Evolutionary conservation across 1,140 invertebrate genomes (phyloP), one percentile per base, ranked within the genome.

Genomic region (Lysiphlebus fabarum): DNA sequence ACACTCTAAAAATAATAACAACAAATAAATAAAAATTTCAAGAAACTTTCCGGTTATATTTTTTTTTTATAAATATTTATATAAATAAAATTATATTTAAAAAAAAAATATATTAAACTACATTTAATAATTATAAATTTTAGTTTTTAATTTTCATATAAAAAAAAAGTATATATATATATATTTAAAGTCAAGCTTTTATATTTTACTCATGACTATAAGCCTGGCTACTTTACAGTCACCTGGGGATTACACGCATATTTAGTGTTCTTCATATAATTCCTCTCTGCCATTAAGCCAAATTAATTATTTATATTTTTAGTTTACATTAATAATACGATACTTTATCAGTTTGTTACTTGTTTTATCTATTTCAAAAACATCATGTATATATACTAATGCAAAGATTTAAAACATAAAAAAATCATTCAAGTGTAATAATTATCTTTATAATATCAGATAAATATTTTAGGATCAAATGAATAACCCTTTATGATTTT

Each of bases 241-340:
- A 68, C 70, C 62, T 62, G 70, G 70, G 70, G 62, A 71, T 72
- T 67, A 66, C 59, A 67, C 62, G 60, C 17, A 26, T 65, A 56
- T 61, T 53, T 64, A 59, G 64, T 58, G 61, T 42, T 71, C 69
- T 65, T 57, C 65, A 58, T 26, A 26, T 71, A 68, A 70, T 71
- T 71, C 17, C 70, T 71, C 70, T 63, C 70, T 69, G 64, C 70
- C 70, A 71, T 72, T 71, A 72, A 72, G 69, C 68, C 67, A 49
- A 63, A 58, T 72, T 60, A 71, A 72, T 72, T 67, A 72, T 72
- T 72, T 59, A 72, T 59, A 72, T 57, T 64, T 58, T 57, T 63
- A 70, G 70, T 72, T 72, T 71, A 71, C 70, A 65, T 70, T 72
- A 70, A 71, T 71, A 71, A 72, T 70, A 71, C 65, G 70, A 67